These are phyloP conservation scores for Myrmecobius fasciatus DNA, from an alignment of 2,113 vertebrate species.

Conservation along the genomic window DNA sequence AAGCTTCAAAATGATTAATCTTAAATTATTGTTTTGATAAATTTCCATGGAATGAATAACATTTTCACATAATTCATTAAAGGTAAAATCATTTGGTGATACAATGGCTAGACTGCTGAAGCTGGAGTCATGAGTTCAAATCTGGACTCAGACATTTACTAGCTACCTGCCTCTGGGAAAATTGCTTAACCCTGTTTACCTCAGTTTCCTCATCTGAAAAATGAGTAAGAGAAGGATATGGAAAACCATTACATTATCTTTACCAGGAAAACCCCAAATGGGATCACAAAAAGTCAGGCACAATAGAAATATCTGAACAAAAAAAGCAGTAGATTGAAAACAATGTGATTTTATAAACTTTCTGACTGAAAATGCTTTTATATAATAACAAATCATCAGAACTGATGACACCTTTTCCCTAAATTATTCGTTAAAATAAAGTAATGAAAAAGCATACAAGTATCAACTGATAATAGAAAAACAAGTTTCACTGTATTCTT, in stretches of 20 bases:
- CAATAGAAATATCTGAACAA: too few species aligned
- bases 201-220: background rate
- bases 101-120: too few species aligned
- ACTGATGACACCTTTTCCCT: background rate
- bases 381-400: background rate
- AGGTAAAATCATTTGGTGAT: background rate
- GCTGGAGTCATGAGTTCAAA: background rate
- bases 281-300: background rate
- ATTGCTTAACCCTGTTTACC: background rate
- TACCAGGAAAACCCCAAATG: background rate
- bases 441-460: background rate
- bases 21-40: background rate
- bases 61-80: slow-evolving; percentile 16
- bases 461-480: background rate
- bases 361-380: too few species aligned
- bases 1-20: background rate
- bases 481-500: background rate
- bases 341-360: too few species aligned
- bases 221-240: background rate
- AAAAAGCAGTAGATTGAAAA: too few species aligned
- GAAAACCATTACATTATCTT: background rate
- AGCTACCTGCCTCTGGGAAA: background rate
- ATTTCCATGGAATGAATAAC: background rate
- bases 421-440: background rate
- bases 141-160: background rate